Evolutionary conservation across 2,888 invertebrate genomes (phyloP), one percentile per base, ranked within the genome.

Genomic region (Dasysyrphus albostriatus): DNA sequence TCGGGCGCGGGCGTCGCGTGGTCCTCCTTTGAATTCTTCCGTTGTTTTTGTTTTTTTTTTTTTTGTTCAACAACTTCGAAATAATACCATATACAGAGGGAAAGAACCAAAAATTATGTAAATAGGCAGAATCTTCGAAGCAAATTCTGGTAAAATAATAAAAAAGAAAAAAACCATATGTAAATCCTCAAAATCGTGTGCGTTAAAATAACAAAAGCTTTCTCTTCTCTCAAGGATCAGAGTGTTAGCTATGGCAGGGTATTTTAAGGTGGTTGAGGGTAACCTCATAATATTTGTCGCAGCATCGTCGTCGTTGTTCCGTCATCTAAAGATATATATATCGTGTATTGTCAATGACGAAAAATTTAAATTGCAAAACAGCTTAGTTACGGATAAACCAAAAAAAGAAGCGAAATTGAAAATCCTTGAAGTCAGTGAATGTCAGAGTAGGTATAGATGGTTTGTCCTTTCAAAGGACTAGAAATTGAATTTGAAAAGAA

Each of bases 321-420:
- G 32, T 54, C 47, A 47, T 47, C 8, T 47, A 16, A 47, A 47
- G 16, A 24, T 58, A 19, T 47, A 19, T 47, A 8, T 16, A 47
- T 47, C 0, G 47, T 49, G 8, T 34, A 58, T 58, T 34, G 58
- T 58, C 5, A 34, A 34, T 16, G 49, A 49, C 2, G 8, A 67
- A 19, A 34, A 51, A 81, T 81, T 81, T 75, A 75, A 81, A 75
- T 81, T 81, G 80, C 75, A 59, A 75, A 79, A 80, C 24, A 74
- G 42, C 56, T 49, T 59, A 59, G 67, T 59, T 47, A 72, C 32
- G 39, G 72, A 65, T 56, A 24, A 67, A 32, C 49, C 47, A 10
- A 6, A 10, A 5, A 47, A 58, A 56, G 39, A 42, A 8, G 42
- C 14, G 47, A 77, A 72, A 72, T 59, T 59, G 69, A 83, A 73